A percentile compares a stretch with the other conserved stretches of the same genome.
phyloP scores from a whole-genome alignment of 2,113 vertebrate genomes.

The Chunga burmeisteri region DNA sequence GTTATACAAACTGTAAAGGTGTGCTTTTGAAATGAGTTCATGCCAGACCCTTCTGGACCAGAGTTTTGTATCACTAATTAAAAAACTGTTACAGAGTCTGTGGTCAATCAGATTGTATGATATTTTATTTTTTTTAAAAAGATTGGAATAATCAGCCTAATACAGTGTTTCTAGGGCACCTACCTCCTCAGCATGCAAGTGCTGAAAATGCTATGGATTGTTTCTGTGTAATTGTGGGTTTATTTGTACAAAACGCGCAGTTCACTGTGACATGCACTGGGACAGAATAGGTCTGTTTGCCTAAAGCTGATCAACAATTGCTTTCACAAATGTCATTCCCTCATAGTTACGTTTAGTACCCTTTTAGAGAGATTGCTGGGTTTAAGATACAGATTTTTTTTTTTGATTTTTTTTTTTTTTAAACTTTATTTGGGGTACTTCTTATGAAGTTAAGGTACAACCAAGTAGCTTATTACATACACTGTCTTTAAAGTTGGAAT shows the following conservation, averaged over 20 bases:
- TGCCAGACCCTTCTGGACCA: conserved; percentile 67
- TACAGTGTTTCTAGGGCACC: conserved; percentile 49
- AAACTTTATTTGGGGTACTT: conserved; percentile 32
- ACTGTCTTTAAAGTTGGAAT: background rate
- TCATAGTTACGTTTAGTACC: background rate
- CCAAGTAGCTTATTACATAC: conserved; percentile 15
- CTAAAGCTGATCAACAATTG: conserved; percentile 46
- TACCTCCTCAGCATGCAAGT: conserved; percentile 32
- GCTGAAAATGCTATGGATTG: conserved; percentile 36
- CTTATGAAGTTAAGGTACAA: conserved; percentile 43
- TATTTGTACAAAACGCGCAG: conserved; percentile 66
- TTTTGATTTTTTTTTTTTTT: background rate
- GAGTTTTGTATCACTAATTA: conserved; percentile 61
- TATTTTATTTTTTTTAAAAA: background rate
- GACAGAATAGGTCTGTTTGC: conserved; percentile 63
- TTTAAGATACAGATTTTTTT: background rate
- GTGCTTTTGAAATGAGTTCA: conserved; percentile 63
- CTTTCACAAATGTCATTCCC: conserved; percentile 52
- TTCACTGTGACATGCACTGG: conserved; percentile 70
- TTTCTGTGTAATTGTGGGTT: conserved; percentile 61
- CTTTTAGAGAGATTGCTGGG: background rate
- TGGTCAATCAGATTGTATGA: conserved; percentile 63
- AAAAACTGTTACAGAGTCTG: conserved; percentile 67
- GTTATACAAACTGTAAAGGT: conserved; percentile 73
- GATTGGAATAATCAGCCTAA: conserved; percentile 3